A percentile compares a stretch with the other conserved stretches of the same genome.
These are phyloP conservation scores for Tetragonula clypearis DNA, from an alignment of 1,140 invertebrate species.

Conservation along the genomic window DNA sequence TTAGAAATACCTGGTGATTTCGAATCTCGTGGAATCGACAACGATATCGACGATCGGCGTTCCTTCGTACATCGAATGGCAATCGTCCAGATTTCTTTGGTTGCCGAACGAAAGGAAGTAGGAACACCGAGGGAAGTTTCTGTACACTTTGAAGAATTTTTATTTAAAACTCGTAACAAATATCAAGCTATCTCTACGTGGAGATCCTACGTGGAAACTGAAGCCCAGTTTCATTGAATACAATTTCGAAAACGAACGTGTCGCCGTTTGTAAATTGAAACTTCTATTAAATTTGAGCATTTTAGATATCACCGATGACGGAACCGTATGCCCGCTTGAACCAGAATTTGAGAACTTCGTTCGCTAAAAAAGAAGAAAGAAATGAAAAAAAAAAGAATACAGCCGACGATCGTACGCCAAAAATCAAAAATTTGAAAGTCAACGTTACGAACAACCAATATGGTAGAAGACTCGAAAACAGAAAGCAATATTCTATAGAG, in stretches of 20 bases:
- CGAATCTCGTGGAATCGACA: neutral
- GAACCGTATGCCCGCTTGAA: neutral
- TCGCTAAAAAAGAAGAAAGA: too few relatives aligned
- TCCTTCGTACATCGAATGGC: constrained; percentile 14
- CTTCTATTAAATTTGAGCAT: constrained; percentile 36
- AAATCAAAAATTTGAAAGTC: neutral
- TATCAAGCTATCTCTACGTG: constrained; percentile 42
- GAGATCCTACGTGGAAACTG: constrained; percentile 43
- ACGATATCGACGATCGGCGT: neutral
- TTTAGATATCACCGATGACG: neutral
- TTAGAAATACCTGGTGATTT: constrained; percentile 19
- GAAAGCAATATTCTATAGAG: too few relatives aligned
- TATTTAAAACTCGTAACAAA: constrained; percentile 68
- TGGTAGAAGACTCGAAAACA: neutral
- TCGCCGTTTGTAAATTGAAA: constrained; percentile 3
- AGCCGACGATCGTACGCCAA: neutral
- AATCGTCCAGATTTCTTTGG: neutral
- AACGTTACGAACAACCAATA: neutral
- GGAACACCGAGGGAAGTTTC: neutral
- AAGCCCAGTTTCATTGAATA: constrained; percentile 34
- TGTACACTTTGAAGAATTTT: constrained; percentile 52
- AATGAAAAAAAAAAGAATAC: too few relatives aligned
- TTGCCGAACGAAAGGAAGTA: constrained; percentile 18
- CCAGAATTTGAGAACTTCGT: constrained; percentile 9
- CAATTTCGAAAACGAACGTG: constrained; percentile 25